A percentile compares a stretch with the other conserved stretches of the same genome.
Conservation (phyloP, 37 sponge, comb jelly and placozoan genomes). For the Bolinopsis microptera region DNA sequence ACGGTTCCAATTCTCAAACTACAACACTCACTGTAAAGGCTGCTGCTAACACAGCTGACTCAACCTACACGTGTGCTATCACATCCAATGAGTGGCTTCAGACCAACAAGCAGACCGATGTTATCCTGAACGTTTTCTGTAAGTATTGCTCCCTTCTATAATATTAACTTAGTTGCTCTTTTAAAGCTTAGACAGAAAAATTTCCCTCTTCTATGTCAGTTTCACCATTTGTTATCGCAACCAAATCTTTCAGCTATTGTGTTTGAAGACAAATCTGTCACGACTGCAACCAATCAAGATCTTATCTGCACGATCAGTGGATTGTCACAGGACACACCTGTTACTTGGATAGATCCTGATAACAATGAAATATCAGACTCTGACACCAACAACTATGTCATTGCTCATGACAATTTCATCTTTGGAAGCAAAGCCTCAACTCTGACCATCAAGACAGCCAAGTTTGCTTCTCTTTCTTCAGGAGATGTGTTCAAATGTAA, state of each 20-base stretch:
- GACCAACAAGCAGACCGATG: background rate
- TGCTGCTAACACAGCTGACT: slow-evolving; percentile 9
- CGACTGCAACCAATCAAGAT: background rate
- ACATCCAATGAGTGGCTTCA: background rate
- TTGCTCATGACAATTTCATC: background rate
- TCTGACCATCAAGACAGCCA: background rate
- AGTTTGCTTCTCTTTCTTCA: background rate
- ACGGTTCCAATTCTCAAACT: background rate
- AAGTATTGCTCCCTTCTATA: too few relatives aligned
- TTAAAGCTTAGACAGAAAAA: too few relatives aligned
- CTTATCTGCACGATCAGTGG: background rate
- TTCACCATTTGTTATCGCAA: too few relatives aligned
- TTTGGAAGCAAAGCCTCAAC: background rate
- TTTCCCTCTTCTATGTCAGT: too few relatives aligned
- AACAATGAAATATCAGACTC: background rate
- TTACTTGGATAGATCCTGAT: background rate
- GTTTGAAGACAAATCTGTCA: background rate
- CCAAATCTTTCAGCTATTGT: background rate
- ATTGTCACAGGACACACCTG: background rate
- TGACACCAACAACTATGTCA: background rate
- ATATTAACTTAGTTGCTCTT: too few relatives aligned
- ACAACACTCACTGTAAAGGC: background rate
- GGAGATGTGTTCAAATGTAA: slow-evolving; percentile 1
- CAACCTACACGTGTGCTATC: background rate
- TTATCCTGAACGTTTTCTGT: background rate